Base-by-base conservation (phyloP, 1,140 invertebrate genomes). In the Helicorthomorpha holstii region DNA sequence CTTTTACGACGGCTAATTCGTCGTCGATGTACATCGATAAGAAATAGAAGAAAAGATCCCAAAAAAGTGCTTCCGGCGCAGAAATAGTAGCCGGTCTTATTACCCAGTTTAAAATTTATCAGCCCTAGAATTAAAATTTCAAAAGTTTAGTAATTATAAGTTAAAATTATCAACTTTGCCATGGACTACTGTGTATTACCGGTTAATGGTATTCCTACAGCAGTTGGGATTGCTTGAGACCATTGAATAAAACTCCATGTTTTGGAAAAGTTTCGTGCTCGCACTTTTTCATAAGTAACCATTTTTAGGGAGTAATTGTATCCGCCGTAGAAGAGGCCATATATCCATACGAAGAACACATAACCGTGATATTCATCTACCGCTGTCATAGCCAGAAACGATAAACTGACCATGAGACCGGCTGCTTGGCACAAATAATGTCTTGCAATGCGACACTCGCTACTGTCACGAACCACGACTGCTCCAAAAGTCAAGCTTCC, bases 191-290 rank as follows among this genome's bases (percentile, higher is more conserved):
- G n/a, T n/a, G n/a, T n/a, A 21, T 63, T 62, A 87, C 85, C 81
- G 64, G 85, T 81, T 49, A 87, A 76, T n/a, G 85, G 84, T 24
- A 89, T 81, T 27, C 86, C 86, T 45, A 87, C 76, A 1, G 83
- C 77, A n/a, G 86, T 81, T 10, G 85, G 84, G 60, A 90, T 77
- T 1, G 83, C 81, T 63, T 89, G 85, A 2, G 82, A 83, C 60
- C 81, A 87, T 64, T 87, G 85, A n/a, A 90, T 80, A 64, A 85
- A 90, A 46, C 84, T 83, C 86, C 86, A 92, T 0, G 85, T 85
- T 51, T 83, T 73, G 0, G 85, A 82, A 65, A 90, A 90, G 64
- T 90, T 84, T 53, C 84, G 73, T 0, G 84, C 83, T 38, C 84
- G 69, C 7, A 89, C 84, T 56, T 83, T 73, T 64, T 90, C 85